phyloP scores from a whole-genome alignment of 2,797 vertebrate genomes.

The Eulemur mongoz region DNA sequence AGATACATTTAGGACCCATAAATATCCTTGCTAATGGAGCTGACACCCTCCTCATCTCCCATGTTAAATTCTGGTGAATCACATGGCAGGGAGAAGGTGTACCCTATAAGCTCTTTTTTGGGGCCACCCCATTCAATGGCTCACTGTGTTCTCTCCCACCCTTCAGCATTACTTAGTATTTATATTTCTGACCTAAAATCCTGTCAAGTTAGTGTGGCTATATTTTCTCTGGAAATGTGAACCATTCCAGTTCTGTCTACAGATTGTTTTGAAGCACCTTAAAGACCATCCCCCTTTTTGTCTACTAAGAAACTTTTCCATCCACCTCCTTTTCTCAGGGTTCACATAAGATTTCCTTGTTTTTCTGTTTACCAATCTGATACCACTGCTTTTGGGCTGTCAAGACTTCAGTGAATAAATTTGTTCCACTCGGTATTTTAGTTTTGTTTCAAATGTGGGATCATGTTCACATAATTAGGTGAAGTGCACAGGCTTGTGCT shows the following conservation, averaged over 20 bases:
- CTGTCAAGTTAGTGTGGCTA: too few species aligned
- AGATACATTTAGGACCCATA: background rate
- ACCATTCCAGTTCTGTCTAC: too few species aligned
- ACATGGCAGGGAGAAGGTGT: background rate
- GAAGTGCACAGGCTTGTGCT: background rate
- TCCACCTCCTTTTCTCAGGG: too few species aligned
- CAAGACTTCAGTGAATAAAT: background rate
- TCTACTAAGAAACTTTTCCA: too few species aligned
- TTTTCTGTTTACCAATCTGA: too few species aligned
- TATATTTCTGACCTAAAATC: background rate
- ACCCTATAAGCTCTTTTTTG: background rate
- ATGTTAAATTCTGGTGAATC: background rate
- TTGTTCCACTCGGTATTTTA: background rate
- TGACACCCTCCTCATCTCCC: background rate
- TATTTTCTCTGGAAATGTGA: too few species aligned
- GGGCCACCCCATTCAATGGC: background rate
- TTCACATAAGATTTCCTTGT: too few species aligned
- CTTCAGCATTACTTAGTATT: background rate
- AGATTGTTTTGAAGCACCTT: too few species aligned
- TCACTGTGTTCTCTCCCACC: background rate
- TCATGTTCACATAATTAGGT: background rate
- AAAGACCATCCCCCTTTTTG: too few species aligned
- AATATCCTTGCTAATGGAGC: background rate
- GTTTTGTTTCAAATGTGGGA: background rate
- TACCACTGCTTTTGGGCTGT: too few species aligned